Evolutionary conservation across 2,113 vertebrate genomes (phyloP), one percentile per base, ranked within the genome.

Genomic region (Myotis davidii): DNA sequence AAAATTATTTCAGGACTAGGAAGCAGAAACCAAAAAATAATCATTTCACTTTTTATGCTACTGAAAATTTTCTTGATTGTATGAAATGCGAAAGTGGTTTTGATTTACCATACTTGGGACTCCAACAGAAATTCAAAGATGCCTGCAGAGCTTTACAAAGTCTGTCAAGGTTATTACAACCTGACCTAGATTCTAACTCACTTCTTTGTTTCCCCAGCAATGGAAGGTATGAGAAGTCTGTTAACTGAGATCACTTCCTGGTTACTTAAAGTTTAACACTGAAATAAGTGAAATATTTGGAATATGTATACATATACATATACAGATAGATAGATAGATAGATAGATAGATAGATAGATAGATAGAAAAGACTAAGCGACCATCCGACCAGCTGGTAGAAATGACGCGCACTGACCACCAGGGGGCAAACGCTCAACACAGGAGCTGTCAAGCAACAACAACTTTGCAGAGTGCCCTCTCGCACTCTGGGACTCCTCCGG

Each of bases 1-100:
- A 61, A 92, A 96, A 69, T 45, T 42, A 95, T 83, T 73, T 87
- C 18, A 87, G 64, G 12, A 90, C 16, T 29, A 83, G 4, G 9
- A 18, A 87, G 17, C n/a, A 79, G 6, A 32, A 84, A 54, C 20
- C 7, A 92, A 94, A 64, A 88, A 29, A 59, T 59, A 91, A 20
- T 54, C 85, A 72, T 45, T 79, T 91, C 69, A 77, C 42, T 34
- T 86, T 70, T 20, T 77, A 16, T 85, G 25, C 23, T 91, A 84
- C 11, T 81, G 11, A 72, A 84, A 73, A 6, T 61, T 23, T 73
- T 70, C 79, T 72, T 45, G 9, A 67, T 42, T 85, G 54, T 37
- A 72, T n/a, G 25, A 77, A 73, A 82, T 59, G 82, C 4, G 70
- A 25, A 85, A 88, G 59, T 37, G 18, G 39, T 64, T 82, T 85